phyloP scores from a whole-genome alignment of 2,888 invertebrate species.

The Nipponacmea schrenckii region DNA sequence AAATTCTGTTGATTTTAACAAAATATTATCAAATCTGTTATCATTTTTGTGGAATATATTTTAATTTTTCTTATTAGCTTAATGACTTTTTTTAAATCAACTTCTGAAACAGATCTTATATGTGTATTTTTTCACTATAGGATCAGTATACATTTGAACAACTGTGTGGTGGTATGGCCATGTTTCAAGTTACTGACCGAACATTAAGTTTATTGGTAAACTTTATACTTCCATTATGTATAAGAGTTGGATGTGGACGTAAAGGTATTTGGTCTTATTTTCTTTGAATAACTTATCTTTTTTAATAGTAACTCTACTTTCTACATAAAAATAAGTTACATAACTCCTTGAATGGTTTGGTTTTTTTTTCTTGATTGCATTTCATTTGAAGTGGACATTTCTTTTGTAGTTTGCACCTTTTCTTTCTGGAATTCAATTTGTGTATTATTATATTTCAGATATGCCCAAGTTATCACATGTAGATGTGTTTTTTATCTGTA shows the following conservation, averaged over 20 bases:
- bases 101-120: too few relatives aligned
- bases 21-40: neutral
- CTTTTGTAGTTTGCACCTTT: too few relatives aligned
- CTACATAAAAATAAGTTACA: neutral
- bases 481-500: conserved; percentile 91
- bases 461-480: conserved; percentile 87
- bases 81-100: too few relatives aligned
- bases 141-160: conserved; percentile 79
- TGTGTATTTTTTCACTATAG: conserved; percentile 36
- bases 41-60: neutral
- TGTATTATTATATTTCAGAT: conserved; percentile 73
- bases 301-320: neutral
- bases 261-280: conserved; percentile 77
- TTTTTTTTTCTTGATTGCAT: too few relatives aligned
- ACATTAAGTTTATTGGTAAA: conserved; percentile 95
- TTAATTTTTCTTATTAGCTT: neutral
- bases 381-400: too few relatives aligned
- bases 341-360: conserved; percentile 53
- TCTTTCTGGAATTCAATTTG: too few relatives aligned
- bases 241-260: conserved; percentile 92
- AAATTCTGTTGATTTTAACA: neutral
- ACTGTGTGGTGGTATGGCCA: conserved; percentile 90
- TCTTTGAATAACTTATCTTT: neutral
- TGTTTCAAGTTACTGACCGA: conserved; percentile 89
- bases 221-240: conserved; percentile 93